Base-by-base conservation (phyloP, 2,113 vertebrate genomes). In the Nibea albiflora region DNA sequence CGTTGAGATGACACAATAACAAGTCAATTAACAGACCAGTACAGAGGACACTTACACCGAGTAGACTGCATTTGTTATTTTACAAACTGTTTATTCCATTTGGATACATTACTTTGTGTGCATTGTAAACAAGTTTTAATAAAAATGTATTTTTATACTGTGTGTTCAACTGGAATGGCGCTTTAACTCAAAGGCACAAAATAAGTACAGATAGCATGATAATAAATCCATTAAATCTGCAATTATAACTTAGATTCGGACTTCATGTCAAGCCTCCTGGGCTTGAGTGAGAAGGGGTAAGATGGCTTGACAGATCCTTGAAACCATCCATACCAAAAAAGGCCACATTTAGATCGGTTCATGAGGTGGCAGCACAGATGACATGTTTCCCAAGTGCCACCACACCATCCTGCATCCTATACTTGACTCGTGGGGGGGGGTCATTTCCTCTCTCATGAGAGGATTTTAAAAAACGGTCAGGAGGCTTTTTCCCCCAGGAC, bases 401-500 rank as follows among this genome's bases (percentile, higher is more conserved):
- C 71, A 58, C 89, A 85, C 72, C 68, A 44, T 74, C 66, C 80
- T 24, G 72, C 58, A 80, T 75, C 63, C 77, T 53, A 50, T 65
- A 54, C 76, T 86, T 79, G 49, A 61, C 77, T 65, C 85, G 5
- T 26, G 24, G 24, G 9, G n/a, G 65, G 86, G 65, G 86, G 78
- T 85, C 85, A 75, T 58, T 89, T 91, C 81, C 88, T 90, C 73
- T 90, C 90, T 85, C 90, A 85, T 66, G 85, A 86, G 79, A 82
- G 71, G 20, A 66, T 11, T 61, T 4, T 47, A 54, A 26, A 68
- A 68, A 76, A 76, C 47, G 71, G 67, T 89, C 84, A 89, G 78
- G 89, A 95, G 11, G 81, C 73, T 81, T 81, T 94, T 83, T 95
- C 94, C 82, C 98, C 98, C 24, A 97, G 94, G 91, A 99, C 88